A percentile compares a stretch with the other conserved stretches of the same genome.
phyloP scores from a whole-genome alignment of 1,140 invertebrate genomes.

The Acromyrmex echinatior region DNA sequence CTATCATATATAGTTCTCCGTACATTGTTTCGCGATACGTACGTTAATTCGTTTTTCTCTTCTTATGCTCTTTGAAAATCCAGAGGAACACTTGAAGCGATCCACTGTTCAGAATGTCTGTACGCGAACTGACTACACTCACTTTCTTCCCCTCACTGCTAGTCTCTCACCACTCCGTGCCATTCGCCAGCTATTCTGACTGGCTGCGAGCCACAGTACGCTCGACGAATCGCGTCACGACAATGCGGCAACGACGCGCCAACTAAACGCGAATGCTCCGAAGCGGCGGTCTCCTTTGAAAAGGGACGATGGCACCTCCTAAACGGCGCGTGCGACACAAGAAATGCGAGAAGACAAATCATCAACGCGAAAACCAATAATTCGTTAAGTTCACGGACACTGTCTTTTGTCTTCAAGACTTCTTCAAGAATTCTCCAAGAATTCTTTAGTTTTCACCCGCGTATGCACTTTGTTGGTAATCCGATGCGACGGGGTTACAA shows the following conservation, averaged over 20 bases:
- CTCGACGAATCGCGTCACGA: constrained; percentile 69
- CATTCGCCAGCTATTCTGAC: constrained; percentile 65
- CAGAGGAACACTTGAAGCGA: not conserved
- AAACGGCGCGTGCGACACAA: not conserved
- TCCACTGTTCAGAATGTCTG: constrained; percentile 52
- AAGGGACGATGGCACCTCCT: not conserved
- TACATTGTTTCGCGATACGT: not conserved
- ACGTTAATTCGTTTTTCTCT: not conserved
- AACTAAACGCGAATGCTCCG: constrained; percentile 29
- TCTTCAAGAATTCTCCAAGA: not conserved
- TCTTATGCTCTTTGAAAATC: not conserved
- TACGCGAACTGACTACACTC: constrained; percentile 77
- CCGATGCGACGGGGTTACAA: too few species aligned
- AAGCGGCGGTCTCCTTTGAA: constrained; percentile 27
- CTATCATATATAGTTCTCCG: not conserved
- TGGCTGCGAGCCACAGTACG: constrained; percentile 68
- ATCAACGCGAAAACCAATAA: not conserved
- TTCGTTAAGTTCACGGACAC: not conserved
- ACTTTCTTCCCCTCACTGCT: constrained; percentile 74
- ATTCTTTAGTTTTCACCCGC: not conserved
- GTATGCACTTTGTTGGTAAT: not conserved
- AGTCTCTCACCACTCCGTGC: constrained; percentile 30
- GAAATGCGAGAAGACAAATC: not conserved
- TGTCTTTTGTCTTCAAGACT: not conserved
- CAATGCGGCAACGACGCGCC: constrained; percentile 63